Evolutionary conservation across 1,140 invertebrate species (phyloP).

Genomic region (Chironomus tepperi): DNA sequence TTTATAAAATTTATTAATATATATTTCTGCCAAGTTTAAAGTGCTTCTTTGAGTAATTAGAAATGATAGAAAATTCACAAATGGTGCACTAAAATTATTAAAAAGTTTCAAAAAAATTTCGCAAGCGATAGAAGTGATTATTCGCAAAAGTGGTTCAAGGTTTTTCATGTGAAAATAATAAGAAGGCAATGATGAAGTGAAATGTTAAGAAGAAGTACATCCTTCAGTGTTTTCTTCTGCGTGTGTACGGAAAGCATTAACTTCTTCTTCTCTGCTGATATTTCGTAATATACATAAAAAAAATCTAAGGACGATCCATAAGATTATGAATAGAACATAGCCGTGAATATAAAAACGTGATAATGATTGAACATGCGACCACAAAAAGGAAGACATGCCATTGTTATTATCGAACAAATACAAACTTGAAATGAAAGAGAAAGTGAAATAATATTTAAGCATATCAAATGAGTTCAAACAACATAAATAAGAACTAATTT

Average conservation of each 20-base stretch:
- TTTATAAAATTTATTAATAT: background rate
- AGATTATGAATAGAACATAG: no score
- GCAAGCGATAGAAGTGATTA: background rate
- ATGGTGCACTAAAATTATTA: no score
- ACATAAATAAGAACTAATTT: background rate
- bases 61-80: background rate
- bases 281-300: no score
- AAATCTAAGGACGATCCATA: no score
- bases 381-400: background rate
- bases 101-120: background rate
- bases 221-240: background rate
- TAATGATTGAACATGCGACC: background rate
- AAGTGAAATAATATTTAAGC: background rate
- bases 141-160: slow-evolving; percentile 3
- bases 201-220: background rate
- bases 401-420: background rate
- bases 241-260: no score
- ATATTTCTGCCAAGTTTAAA: background rate
- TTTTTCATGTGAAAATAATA: background rate
- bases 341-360: background rate
- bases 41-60: background rate
- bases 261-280: no score
- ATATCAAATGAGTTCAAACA: background rate
- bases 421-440: background rate
- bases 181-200: background rate